Evolutionary conservation across 30 jellyfish, hydroid and myxozoan species (phyloP).

Genomic region (Clytia hemisphaerica): DNA sequence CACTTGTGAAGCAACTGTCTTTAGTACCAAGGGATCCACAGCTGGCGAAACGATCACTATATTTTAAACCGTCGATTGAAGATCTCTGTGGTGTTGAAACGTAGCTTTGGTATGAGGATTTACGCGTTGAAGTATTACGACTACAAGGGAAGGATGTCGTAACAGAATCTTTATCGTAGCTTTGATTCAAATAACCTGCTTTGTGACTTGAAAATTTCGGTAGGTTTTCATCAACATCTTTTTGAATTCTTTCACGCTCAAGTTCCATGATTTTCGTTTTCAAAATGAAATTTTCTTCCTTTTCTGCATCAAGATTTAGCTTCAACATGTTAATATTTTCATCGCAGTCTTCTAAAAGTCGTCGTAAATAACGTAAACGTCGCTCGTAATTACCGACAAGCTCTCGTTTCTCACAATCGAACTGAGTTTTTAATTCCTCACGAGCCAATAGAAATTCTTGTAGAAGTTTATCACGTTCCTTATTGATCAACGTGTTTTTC

Average conservation of each 20-base stretch:
- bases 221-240: background rate
- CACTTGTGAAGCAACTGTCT: background rate
- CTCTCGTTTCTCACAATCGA: constrained; percentile 16
- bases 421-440: constrained; percentile 1
- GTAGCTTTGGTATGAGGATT: too few species aligned
- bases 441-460: constrained; percentile 20
- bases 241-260: background rate
- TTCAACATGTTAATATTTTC: background rate
- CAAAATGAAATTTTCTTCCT: constrained; percentile 13
- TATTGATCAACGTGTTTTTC: background rate
- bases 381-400: constrained; percentile 29
- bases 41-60: constrained; percentile 5
- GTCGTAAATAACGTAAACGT: constrained; percentile 15
- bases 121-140: too few species aligned
- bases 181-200: too few species aligned
- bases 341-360: constrained; percentile 27
- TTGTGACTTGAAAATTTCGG: background rate
- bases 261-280: constrained; percentile 18
- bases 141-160: background rate
- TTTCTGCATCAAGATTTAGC: constrained; percentile 3
- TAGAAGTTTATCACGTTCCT: constrained; percentile 8
- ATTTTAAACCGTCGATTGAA: background rate
- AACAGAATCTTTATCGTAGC: background rate
- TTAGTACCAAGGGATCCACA: constrained; percentile 1
- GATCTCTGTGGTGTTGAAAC: background rate